Conservation (phyloP, 2,113 vertebrate genomes). For the Pterophyllum scalare region DNA sequence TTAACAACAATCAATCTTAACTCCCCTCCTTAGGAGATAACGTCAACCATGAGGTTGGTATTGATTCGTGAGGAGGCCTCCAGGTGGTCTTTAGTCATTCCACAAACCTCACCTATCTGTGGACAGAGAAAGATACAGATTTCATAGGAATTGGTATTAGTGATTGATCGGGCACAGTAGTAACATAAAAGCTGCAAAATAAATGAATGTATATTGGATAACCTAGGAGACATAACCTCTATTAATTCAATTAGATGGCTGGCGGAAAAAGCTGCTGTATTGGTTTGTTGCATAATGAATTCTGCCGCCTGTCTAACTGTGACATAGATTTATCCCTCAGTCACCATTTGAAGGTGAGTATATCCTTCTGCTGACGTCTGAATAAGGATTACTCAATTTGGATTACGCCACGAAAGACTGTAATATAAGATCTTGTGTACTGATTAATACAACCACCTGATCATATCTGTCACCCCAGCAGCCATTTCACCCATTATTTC, state of each 20-base stretch:
- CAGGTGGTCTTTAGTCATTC: slow-evolving; percentile 77
- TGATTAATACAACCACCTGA: slow-evolving; percentile 30
- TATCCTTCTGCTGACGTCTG: slow-evolving; percentile 36
- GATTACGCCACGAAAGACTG: slow-evolving; percentile 32
- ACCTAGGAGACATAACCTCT: slow-evolving; percentile 34
- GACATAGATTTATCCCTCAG: slow-evolving; percentile 40
- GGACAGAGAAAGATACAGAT: slow-evolving; percentile 54
- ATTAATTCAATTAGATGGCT: slow-evolving; percentile 53
- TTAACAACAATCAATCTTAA: slow-evolving; percentile 79
- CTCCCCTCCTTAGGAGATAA: slow-evolving; percentile 74
- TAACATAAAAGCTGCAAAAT: slow-evolving; percentile 6
- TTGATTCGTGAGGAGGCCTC: slow-evolving; percentile 73
- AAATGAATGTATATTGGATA: slow-evolving; percentile 2
- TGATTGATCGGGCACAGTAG: slow-evolving; percentile 24
- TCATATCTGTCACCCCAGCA: slow-evolving; percentile 26
- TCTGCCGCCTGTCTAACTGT: slow-evolving; percentile 38
- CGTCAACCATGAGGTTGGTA: slow-evolving; percentile 69
- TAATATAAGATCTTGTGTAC: slow-evolving; percentile 30
- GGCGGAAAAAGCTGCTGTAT: slow-evolving; percentile 36
- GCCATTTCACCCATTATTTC: slow-evolving; percentile 41
- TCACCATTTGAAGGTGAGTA: slow-evolving; percentile 32
- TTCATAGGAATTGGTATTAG: slow-evolving; percentile 41
- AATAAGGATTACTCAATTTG: slow-evolving; percentile 19
- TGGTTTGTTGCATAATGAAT: slow-evolving; percentile 49
- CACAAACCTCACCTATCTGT: slow-evolving; percentile 63